phyloP scores from a whole-genome alignment of 2,797 vertebrate species.

The Chelonia mydas region DNA sequence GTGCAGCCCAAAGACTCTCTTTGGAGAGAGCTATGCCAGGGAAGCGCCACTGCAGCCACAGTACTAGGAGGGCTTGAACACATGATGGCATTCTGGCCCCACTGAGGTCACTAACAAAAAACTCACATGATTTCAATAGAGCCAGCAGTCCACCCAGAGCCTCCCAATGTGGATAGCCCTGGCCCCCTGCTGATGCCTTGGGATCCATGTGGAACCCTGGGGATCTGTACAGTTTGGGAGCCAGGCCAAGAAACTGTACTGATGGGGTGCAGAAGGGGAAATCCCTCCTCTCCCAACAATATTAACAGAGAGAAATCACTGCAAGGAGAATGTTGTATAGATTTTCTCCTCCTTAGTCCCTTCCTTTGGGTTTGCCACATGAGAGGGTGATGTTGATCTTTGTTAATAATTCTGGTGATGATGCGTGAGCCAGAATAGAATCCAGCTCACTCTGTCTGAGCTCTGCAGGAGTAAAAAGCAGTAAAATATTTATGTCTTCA shows the following conservation, averaged over 20 bases:
- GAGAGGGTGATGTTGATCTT: background rate
- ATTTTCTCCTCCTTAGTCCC: background rate
- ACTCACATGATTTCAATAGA: background rate
- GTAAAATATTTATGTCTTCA: background rate
- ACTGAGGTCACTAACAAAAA: background rate
- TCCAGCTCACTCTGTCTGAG: background rate
- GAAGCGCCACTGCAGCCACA: background rate
- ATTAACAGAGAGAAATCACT: background rate
- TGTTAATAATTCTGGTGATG: background rate
- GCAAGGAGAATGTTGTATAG: background rate
- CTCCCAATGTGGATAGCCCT: background rate
- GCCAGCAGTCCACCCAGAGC: background rate
- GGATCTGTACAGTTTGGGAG: background rate
- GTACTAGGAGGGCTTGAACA: background rate
- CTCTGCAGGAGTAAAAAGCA: background rate
- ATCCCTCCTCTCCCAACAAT: background rate
- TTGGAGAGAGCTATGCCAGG: background rate
- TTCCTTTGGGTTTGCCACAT: background rate
- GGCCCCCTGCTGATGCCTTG: background rate
- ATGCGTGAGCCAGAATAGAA: background rate
- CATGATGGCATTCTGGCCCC: background rate
- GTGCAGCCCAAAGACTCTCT: background rate
- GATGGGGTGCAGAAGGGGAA: background rate
- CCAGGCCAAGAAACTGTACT: background rate
- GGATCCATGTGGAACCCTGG: background rate